A percentile compares a stretch with the other conserved stretches of the same genome.
phyloP scores from a whole-genome alignment of 2,888 invertebrate genomes.

The Philhelius pedissequus region DNA sequence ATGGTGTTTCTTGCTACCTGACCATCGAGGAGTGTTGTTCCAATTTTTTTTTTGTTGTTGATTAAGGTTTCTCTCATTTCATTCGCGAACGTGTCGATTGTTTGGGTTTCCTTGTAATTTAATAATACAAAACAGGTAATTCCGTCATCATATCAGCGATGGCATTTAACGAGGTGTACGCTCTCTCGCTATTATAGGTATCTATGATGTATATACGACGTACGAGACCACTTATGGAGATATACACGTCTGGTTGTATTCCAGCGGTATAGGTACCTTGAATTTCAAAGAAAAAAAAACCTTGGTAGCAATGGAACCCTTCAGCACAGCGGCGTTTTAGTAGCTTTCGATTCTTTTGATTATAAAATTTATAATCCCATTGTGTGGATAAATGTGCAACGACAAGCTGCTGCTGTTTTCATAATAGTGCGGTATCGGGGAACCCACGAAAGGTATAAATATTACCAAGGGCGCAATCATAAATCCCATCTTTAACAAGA shows the following conservation, averaged over 20 bases:
- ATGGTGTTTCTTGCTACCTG: conserved; percentile 43
- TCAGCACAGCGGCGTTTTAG: not conserved
- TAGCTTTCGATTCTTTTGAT: conserved; percentile 33
- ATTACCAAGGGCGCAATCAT: conserved; percentile 56
- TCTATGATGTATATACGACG: too few species aligned
- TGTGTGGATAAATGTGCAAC: conserved; percentile 45
- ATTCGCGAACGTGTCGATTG: conserved; percentile 60
- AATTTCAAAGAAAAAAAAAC: conserved; percentile 37
- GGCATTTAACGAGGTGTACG: conserved; percentile 36
- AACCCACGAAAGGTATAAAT: not conserved
- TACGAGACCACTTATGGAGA: not conserved
- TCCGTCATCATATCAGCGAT: conserved; percentile 51
- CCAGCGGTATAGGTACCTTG: conserved; percentile 39
- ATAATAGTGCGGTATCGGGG: not conserved
- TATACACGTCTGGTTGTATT: conserved; percentile 14
- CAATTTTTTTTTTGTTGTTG: conserved; percentile 10
- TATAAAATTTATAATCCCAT: conserved; percentile 47
- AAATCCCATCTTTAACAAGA: conserved; percentile 55
- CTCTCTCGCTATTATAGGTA: not conserved
- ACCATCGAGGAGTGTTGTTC: conserved; percentile 26
- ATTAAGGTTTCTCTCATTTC: conserved; percentile 46
- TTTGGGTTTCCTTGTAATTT: conserved; percentile 51
- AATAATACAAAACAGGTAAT: conserved; percentile 63
- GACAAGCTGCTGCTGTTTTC: conserved; percentile 16
- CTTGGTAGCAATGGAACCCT: conserved; percentile 27